These are phyloP conservation scores for Catajapyx aquilonaris DNA, from an alignment of 1,140 invertebrate genomes.

Conservation along the genomic window DNA sequence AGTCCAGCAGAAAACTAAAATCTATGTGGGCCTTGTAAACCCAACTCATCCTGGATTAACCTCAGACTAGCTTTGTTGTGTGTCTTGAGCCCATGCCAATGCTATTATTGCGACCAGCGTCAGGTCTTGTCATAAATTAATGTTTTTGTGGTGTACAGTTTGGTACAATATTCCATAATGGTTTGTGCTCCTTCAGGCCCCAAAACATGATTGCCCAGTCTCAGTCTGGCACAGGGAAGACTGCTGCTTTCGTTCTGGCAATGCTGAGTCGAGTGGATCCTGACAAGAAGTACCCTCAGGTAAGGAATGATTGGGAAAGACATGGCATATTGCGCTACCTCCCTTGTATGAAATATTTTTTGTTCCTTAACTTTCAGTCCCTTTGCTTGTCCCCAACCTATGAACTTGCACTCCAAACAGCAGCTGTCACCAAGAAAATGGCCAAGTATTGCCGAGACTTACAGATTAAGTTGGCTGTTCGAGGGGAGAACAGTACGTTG, in stretches of 20 bases:
- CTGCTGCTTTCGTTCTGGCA: slow-evolving; percentile 90
- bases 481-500: slow-evolving; percentile 70
- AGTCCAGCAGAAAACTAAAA: too few relatives aligned
- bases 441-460: slow-evolving; percentile 76
- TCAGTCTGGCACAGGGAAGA: slow-evolving; percentile 97
- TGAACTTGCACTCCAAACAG: slow-evolving; percentile 92
- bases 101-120: too few relatives aligned
- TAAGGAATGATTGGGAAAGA: slow-evolving; percentile 17
- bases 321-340: slow-evolving; percentile 1
- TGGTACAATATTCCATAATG: too few relatives aligned
- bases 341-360: slow-evolving; percentile 4
- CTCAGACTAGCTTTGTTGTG: too few relatives aligned
- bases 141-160: too few relatives aligned
- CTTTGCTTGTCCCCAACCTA: slow-evolving; percentile 91
- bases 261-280: slow-evolving; percentile 87
- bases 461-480: slow-evolving; percentile 71
- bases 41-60: too few relatives aligned
- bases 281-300: slow-evolving; percentile 60
- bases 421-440: slow-evolving; percentile 86
- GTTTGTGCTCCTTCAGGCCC: too few relatives aligned
- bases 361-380: slow-evolving; percentile 27
- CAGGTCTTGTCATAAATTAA: too few relatives aligned
- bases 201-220: slow-evolving; percentile 98
- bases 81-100: too few relatives aligned
- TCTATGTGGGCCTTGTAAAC: too few relatives aligned